Conservation (phyloP, 1,140 invertebrate genomes). For the Orchesella cincta region DNA sequence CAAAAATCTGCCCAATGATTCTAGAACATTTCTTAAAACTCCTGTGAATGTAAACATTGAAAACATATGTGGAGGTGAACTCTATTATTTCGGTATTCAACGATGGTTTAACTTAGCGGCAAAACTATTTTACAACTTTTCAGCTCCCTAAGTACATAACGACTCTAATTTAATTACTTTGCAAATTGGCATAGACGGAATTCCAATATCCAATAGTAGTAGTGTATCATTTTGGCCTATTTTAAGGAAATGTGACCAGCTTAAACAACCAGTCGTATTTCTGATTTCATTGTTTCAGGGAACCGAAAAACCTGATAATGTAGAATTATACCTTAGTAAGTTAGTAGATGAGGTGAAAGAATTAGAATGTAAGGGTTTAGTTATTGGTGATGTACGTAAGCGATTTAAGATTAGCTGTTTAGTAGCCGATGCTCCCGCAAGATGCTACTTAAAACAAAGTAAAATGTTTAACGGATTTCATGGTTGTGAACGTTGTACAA, state of each 20-base stretch:
- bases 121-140: too few species aligned
- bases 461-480: neutral
- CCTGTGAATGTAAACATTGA: too few species aligned
- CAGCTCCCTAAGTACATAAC: too few species aligned
- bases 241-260: neutral
- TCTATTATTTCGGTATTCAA: too few species aligned
- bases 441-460: neutral
- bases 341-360: neutral
- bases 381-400: neutral
- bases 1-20: too few species aligned
- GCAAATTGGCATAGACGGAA: neutral
- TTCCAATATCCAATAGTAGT: slow-evolving; percentile 4
- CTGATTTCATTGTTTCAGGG: neutral
- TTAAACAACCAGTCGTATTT: neutral
- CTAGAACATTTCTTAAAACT: too few species aligned
- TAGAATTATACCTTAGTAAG: neutral
- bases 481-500: neutral
- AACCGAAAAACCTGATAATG: neutral
- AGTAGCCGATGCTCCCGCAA: slow-evolving; percentile 10
- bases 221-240: slow-evolving; percentile 7
- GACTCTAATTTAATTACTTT: too few species aligned
- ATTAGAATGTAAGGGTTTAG: neutral
- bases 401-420: neutral
- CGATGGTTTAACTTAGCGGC: too few species aligned
- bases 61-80: too few species aligned